Evolutionary conservation across 2,113 vertebrate species (phyloP).

Genomic region (Psilopogon haemacephalus): DNA sequence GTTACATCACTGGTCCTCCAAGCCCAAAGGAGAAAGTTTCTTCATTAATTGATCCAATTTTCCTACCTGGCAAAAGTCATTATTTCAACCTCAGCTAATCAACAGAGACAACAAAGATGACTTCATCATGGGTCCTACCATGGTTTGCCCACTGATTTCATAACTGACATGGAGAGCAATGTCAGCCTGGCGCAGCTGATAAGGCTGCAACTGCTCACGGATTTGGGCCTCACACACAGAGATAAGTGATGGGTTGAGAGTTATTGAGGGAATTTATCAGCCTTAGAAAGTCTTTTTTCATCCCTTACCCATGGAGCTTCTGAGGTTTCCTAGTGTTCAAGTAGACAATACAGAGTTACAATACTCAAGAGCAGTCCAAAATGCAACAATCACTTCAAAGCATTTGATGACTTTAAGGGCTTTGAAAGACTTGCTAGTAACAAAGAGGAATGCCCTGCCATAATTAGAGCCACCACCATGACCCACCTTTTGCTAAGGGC

Average conservation of each 20-base stretch:
- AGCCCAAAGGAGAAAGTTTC: background rate
- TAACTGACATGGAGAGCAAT: background rate
- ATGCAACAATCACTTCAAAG: too few relatives aligned
- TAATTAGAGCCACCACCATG: too few relatives aligned
- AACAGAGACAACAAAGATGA: background rate
- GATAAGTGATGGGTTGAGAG: background rate
- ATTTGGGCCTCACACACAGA: background rate
- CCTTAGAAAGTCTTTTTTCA: background rate
- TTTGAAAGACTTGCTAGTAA: too few relatives aligned
- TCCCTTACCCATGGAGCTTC: background rate
- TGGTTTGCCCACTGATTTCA: background rate
- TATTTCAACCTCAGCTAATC: background rate
- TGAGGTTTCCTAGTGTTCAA: background rate
- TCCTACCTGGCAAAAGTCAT: background rate
- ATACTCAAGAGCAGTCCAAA: background rate
- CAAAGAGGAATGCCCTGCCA: too few relatives aligned
- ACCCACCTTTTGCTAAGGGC: too few relatives aligned
- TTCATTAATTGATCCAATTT: background rate
- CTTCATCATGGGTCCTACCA: background rate
- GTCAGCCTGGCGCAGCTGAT: background rate
- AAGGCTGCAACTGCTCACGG: rapidly evolving
- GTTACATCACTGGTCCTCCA: background rate
- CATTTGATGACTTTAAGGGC: too few relatives aligned
- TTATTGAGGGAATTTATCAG: rapidly evolving
- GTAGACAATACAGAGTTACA: background rate